Percentiles rank a stretch among this genome's conserved stretches.
Conservation (phyloP, 2,888 invertebrate genomes). For the Lycaena phlaeas region DNA sequence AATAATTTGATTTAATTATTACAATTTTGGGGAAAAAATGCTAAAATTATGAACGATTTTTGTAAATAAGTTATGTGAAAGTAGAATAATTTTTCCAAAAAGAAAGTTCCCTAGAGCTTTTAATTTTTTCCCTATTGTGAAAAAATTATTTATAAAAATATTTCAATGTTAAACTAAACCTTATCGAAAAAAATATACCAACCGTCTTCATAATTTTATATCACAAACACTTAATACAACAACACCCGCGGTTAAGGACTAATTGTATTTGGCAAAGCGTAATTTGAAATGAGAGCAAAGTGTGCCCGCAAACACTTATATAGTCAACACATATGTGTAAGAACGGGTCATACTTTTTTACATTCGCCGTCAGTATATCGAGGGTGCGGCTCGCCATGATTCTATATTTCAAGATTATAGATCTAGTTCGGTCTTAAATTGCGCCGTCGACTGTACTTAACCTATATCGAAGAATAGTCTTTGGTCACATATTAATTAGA, state of each 20-base stretch:
- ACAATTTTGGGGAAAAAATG: too few species aligned
- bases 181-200: too few species aligned
- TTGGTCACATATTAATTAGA: neutral
- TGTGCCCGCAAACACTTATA: constrained; percentile 63
- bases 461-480: neutral
- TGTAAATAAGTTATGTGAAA: too few species aligned
- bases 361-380: constrained; percentile 49
- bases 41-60: too few species aligned
- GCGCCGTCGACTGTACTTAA: neutral
- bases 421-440: constrained; percentile 6
- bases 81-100: too few species aligned
- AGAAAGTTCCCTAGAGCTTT: too few species aligned
- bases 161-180: too few species aligned
- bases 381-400: constrained; percentile 50
- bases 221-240: constrained; percentile 15
- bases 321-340: constrained; percentile 70
- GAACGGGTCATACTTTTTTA: constrained; percentile 68
- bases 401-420: constrained; percentile 15
- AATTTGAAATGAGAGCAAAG: constrained; percentile 70
- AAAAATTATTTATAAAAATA: too few species aligned
- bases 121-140: too few species aligned
- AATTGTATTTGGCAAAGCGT: constrained; percentile 63
- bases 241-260: constrained; percentile 18
- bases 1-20: too few species aligned
- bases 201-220: constrained; percentile 45